Percentiles rank a stretch among this genome's conserved stretches.
Conservation (phyloP, 2,888 invertebrate genomes). For the Xanthia togata region DNA sequence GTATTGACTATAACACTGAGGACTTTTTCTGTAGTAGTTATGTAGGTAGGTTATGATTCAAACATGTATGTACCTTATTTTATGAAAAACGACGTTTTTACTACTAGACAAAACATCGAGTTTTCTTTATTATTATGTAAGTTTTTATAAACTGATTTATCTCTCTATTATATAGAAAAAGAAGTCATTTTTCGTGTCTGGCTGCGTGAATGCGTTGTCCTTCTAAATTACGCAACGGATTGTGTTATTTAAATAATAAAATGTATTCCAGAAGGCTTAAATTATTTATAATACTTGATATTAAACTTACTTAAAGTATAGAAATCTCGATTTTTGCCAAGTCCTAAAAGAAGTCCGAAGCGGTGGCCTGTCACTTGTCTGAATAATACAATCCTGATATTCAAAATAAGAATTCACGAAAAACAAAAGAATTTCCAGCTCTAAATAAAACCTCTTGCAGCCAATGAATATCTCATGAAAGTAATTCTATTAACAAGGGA, state of each 20-base stretch:
- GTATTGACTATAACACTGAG: background rate
- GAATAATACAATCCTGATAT: background rate
- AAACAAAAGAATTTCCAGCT: constrained; percentile 2
- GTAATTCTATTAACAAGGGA: constrained; percentile 66
- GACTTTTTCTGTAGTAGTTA: background rate
- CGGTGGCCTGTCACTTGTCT: background rate
- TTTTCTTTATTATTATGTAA: no score
- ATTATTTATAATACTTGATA: no score
- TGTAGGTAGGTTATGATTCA: background rate
- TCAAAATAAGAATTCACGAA: background rate
- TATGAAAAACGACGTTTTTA: no score
- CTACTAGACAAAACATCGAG: no score
- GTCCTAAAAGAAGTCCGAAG: background rate
- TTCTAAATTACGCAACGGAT: no score
- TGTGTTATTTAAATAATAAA: no score
- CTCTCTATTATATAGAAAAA: no score
- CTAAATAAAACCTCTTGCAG: constrained; percentile 24
- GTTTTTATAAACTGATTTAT: no score
- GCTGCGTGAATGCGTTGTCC: no score
- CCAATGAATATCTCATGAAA: constrained; percentile 49
- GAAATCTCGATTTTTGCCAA: background rate
- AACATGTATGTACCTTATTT: no score
- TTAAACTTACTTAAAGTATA: background rate
- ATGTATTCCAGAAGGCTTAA: no score
- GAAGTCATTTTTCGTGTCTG: no score